These are phyloP conservation scores for Dasysyrphus albostriatus DNA, from an alignment of 2,888 invertebrate genomes.

Conservation along the genomic window DNA sequence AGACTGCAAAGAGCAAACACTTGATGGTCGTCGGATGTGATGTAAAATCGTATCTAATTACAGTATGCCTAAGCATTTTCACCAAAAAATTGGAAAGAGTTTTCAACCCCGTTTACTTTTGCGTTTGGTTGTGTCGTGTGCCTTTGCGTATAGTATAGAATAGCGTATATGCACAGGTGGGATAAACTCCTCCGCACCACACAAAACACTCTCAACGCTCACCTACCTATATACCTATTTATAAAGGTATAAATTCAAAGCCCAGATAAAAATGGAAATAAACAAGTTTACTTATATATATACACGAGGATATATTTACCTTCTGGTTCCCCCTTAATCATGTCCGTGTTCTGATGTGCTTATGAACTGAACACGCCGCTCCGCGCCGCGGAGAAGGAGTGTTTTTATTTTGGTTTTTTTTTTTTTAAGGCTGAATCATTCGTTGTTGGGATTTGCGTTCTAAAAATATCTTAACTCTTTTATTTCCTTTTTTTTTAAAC, in stretches of 20 bases:
- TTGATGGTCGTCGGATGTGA: constrained; percentile 64
- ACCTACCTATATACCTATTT: background rate
- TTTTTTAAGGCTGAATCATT: constrained; percentile 55
- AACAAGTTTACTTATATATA: constrained; percentile 27
- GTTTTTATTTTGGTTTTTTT: constrained; percentile 33
- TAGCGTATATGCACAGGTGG: constrained; percentile 64
- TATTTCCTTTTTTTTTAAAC: background rate
- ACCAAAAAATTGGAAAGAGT: constrained; percentile 43
- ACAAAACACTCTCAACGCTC: constrained; percentile 38
- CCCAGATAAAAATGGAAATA: constrained; percentile 66
- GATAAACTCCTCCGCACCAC: constrained; percentile 66
- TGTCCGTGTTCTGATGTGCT: constrained; percentile 29
- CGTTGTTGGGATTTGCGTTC: constrained; percentile 59
- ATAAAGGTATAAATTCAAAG: constrained; percentile 32
- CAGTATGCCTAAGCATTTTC: constrained; percentile 40
- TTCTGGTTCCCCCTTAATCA: constrained; percentile 67
- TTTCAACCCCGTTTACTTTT: constrained; percentile 55
- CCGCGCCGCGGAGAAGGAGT: constrained; percentile 7
- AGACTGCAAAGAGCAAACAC: constrained; percentile 51
- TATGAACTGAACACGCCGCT: constrained; percentile 11
- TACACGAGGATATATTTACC: constrained; percentile 71
- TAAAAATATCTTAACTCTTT: constrained; percentile 65
- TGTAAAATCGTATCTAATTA: constrained; percentile 73
- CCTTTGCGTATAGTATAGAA: constrained; percentile 47
- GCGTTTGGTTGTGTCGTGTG: constrained; percentile 42